phyloP scores from a whole-genome alignment of 2,797 vertebrate species.

The Pseudomugil gertrudae region DNA sequence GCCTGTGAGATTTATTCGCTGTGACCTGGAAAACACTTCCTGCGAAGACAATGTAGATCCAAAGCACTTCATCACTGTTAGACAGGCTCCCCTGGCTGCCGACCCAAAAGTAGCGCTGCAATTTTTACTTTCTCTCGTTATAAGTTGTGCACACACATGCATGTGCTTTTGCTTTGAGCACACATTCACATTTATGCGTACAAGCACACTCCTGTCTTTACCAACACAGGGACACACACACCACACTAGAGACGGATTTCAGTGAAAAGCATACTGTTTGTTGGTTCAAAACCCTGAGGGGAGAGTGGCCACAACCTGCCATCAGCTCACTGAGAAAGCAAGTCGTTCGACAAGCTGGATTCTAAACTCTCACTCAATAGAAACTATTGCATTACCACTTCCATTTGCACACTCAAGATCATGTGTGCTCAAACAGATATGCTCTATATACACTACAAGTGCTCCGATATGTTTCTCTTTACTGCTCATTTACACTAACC shows the following conservation, averaged over 20 bases:
- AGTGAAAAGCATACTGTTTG: conserved; percentile 40
- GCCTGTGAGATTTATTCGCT: conserved; percentile 79
- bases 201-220: conserved; percentile 34
- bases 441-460: conserved; percentile 12
- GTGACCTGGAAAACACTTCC: conserved; percentile 81
- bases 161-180: conserved; percentile 30
- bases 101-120: conserved; percentile 72
- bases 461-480: conserved; percentile 36
- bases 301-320: conserved; percentile 58
- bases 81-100: conserved; percentile 76
- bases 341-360: conserved; percentile 45
- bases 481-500: conserved; percentile 49
- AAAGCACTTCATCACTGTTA: conserved; percentile 82
- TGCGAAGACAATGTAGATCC: conserved; percentile 74
- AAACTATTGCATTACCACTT: conserved; percentile 36
- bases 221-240: conserved; percentile 23
- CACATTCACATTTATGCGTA: conserved; percentile 29
- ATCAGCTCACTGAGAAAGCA: conserved; percentile 41
- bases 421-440: conserved; percentile 14
- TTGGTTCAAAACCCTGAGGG: conserved; percentile 36
- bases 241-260: conserved; percentile 30
- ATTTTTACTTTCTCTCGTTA: conserved; percentile 62
- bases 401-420: conserved; percentile 16
- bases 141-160: conserved; percentile 16
- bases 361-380: conserved; percentile 28